phyloP scores from a whole-genome alignment of 2,113 vertebrate species.

The Nesogale talazaci region DNA sequence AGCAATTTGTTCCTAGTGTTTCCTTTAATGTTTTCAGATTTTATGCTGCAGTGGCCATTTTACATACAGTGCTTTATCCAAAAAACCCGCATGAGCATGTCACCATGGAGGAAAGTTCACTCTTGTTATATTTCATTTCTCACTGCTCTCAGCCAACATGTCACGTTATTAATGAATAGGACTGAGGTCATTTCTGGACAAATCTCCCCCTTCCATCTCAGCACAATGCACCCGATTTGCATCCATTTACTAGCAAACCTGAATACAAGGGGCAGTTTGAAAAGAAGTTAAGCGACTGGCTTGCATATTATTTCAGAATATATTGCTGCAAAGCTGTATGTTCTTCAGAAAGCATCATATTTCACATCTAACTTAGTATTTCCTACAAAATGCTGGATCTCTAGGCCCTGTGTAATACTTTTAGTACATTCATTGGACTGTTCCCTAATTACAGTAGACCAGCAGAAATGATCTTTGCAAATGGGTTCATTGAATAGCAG shows the following conservation, averaged over 20 bases:
- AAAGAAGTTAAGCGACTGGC: constrained; percentile 84
- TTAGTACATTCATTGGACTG: constrained; percentile 63
- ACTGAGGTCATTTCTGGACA: constrained; percentile 88
- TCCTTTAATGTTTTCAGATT: constrained; percentile 81
- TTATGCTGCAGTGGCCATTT: constrained; percentile 80
- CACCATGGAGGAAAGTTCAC: constrained; percentile 84
- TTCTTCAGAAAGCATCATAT: constrained; percentile 67
- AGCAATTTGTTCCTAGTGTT: constrained; percentile 74
- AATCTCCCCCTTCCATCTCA: constrained; percentile 84
- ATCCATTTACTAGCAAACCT: constrained; percentile 87
- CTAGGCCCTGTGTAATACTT: constrained; percentile 62
- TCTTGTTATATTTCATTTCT: constrained; percentile 86
- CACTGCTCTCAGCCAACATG: constrained; percentile 85
- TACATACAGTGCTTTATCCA: constrained; percentile 81
- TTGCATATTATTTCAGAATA: constrained; percentile 83
- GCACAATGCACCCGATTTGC: constrained; percentile 89
- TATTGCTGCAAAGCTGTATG: constrained; percentile 76
- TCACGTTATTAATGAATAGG: constrained; percentile 89
- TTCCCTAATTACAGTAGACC: constrained; percentile 45
- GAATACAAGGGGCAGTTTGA: constrained; percentile 85
- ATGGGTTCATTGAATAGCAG: constrained; percentile 76
- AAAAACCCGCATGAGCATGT: constrained; percentile 79
- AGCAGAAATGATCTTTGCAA: constrained; percentile 73
- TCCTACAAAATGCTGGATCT: constrained; percentile 65
- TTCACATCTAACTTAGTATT: constrained; percentile 58